These are phyloP conservation scores for Ferdinandea cuprea DNA, from an alignment of 2,888 invertebrate species.

Conservation along the genomic window DNA sequence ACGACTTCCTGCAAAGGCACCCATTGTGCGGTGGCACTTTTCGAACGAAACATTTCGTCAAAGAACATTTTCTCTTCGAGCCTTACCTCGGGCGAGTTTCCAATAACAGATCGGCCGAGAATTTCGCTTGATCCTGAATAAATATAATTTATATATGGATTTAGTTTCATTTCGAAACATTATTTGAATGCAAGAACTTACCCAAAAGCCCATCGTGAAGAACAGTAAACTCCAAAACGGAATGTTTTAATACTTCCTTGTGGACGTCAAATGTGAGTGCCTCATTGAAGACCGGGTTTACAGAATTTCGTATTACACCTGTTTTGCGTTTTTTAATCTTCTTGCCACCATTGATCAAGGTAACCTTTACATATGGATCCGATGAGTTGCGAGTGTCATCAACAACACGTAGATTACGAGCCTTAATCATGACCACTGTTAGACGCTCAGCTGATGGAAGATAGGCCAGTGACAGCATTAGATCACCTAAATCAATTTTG, in stretches of 20 bases:
- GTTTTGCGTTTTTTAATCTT: conserved; percentile 97
- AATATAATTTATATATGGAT: neutral
- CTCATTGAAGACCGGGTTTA: conserved; percentile 96
- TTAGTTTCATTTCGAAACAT: neutral
- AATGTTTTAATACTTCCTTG: conserved; percentile 85
- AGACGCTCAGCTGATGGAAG: conserved; percentile 95
- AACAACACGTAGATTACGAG: conserved; percentile 95
- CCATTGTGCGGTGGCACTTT: conserved; percentile 86
- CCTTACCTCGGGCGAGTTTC: conserved; percentile 82
- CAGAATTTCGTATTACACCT: conserved; percentile 92
- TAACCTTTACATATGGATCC: conserved; percentile 98
- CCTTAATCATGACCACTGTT: conserved; percentile 95
- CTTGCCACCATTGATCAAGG: conserved; percentile 93
- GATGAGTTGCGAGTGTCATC: conserved; percentile 94
- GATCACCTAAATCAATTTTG: conserved; percentile 93
- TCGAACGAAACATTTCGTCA: conserved; percentile 85
- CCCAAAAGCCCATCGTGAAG: conserved; percentile 86
- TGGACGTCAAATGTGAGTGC: conserved; percentile 96
- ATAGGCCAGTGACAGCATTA: conserved; percentile 96
- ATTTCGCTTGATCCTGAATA: conserved; percentile 85
- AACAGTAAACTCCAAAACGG: conserved; percentile 85
- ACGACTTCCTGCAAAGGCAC: conserved; percentile 83
- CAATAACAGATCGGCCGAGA: conserved; percentile 84
- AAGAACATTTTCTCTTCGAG: conserved; percentile 84
- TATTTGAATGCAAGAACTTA: conserved; percentile 37